Conservation (phyloP, 2,797 vertebrate species). For the Pyrocephalus nanus region DNA sequence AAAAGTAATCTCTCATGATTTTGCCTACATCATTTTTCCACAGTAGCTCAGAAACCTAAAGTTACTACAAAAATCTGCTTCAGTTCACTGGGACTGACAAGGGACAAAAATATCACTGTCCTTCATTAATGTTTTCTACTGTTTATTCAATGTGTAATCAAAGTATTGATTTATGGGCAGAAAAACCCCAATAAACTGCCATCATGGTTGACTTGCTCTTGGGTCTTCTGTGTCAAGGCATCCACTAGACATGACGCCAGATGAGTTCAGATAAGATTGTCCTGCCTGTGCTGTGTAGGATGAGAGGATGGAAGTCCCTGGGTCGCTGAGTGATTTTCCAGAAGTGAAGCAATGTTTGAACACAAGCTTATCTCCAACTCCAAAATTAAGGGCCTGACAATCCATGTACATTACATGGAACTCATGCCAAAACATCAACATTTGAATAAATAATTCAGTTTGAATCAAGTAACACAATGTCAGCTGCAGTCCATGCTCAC, state of each 20-base stretch:
- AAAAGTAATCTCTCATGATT: not conserved
- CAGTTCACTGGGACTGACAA: not conserved
- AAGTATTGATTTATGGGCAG: not conserved
- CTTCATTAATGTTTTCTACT: not conserved
- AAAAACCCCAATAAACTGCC: accelerated
- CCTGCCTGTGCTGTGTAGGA: not conserved
- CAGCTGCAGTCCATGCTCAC: not conserved
- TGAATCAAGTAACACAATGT: not conserved
- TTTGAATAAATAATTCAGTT: not conserved
- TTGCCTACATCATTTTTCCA: not conserved
- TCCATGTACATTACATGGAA: not conserved
- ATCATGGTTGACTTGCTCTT: not conserved
- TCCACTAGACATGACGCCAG: accelerated
- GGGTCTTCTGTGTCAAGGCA: not conserved
- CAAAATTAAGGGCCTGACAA: not conserved
- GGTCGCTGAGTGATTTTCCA: not conserved
- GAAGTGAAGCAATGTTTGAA: not conserved
- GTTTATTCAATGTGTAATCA: not conserved
- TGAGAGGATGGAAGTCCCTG: not conserved
- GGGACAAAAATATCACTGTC: not conserved
- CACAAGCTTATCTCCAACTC: not conserved
- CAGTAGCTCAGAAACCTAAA: not conserved
- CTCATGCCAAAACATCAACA: not conserved
- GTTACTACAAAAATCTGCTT: not conserved
- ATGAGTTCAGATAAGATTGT: not conserved